A percentile compares a stretch with the other conserved stretches of the same genome.
phyloP scores from a whole-genome alignment of 2,888 invertebrate species.

The Drosophila longiperda region DNA sequence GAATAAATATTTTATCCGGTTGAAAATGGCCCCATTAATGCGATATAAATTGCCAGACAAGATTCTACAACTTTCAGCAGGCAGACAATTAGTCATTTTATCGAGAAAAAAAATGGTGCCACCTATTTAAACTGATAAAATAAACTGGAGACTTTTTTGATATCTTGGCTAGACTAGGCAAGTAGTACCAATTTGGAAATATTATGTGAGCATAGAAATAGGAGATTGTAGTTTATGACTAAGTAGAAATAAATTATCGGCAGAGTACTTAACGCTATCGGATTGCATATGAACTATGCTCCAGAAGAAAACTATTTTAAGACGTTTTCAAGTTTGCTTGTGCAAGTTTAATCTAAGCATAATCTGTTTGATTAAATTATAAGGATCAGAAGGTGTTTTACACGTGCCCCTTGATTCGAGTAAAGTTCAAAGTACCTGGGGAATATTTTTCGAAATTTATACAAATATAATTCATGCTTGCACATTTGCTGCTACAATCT shows the following conservation, averaged over 20 bases:
- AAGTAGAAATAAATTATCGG: background rate
- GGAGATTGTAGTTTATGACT: background rate
- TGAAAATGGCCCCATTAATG: background rate
- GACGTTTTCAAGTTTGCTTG: background rate
- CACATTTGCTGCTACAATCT: background rate
- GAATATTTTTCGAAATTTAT: background rate
- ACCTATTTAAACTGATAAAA: background rate
- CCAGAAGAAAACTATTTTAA: background rate
- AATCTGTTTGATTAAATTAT: constrained; percentile 21
- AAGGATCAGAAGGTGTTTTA: constrained; percentile 8
- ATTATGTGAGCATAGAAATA: background rate
- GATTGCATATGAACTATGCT: constrained; percentile 15
- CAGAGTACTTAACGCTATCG: background rate
- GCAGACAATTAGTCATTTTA: constrained; percentile 16
- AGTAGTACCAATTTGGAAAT: constrained; percentile 16
- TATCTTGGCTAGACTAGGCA: constrained; percentile 7
- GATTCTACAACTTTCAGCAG: background rate
- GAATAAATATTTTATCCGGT: background rate
- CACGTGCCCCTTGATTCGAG: background rate
- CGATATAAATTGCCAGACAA: background rate
- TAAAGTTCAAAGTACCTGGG: constrained; percentile 46
- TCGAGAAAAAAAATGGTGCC: constrained; percentile 14
- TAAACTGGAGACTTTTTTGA: constrained; percentile 7
- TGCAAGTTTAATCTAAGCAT: constrained; percentile 23
- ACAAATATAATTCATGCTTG: background rate